Evolutionary conservation across 1,140 invertebrate genomes (phyloP).

Genomic region (Paraescarpia echinospica): DNA sequence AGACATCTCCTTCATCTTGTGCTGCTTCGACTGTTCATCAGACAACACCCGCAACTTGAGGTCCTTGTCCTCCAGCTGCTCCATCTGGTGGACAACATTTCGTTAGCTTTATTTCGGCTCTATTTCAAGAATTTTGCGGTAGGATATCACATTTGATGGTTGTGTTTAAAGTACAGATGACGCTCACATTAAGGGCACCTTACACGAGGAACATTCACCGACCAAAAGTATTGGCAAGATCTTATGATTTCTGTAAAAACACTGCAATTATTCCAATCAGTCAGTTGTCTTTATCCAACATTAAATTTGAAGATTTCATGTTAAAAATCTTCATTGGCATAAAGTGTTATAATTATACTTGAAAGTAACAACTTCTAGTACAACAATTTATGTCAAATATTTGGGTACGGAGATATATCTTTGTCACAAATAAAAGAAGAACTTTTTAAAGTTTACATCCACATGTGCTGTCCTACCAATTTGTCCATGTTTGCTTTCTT

Average conservation of each 20-base stretch:
- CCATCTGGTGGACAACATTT: conserved; percentile 34
- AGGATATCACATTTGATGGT: neutral
- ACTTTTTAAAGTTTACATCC: too few species aligned
- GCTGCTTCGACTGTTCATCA: conserved; percentile 46
- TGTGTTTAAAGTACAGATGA: too few species aligned
- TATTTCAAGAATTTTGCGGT: neutral
- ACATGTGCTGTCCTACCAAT: conserved; percentile 46
- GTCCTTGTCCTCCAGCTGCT: conserved; percentile 51
- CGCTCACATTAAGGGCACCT: neutral
- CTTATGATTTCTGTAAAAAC: conserved; percentile 13
- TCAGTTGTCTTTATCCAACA: neutral
- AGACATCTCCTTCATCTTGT: conserved; percentile 37
- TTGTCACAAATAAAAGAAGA: neutral
- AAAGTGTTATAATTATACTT: neutral
- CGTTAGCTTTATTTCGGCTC: neutral
- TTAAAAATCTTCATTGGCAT: too few species aligned
- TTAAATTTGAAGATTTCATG: neutral
- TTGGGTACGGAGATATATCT: neutral
- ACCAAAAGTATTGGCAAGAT: too few species aligned
- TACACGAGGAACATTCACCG: neutral
- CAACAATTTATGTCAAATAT: neutral
- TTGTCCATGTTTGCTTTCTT: conserved; percentile 54
- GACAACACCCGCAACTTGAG: conserved; percentile 37
- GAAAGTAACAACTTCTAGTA: neutral
- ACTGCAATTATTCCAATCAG: neutral